Conservation (phyloP, 2,888 invertebrate genomes). For the Rapana venosa region DNA sequence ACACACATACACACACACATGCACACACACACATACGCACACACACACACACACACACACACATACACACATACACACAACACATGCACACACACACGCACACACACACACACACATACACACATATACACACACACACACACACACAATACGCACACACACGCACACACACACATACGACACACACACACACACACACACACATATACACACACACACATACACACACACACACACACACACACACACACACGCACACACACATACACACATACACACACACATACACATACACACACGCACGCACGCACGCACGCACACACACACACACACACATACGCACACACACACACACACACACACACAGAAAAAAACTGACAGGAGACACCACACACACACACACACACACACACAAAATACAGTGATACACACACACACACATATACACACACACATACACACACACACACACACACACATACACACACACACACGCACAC, state of each 20-base stretch:
- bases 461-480: not conserved
- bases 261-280: not conserved
- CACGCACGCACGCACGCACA: not conserved
- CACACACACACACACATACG: conserved; percentile 8
- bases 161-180: no score
- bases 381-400: not conserved
- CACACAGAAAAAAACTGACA: no score
- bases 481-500: not conserved
- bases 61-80: no score
- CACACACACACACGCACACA: not conserved
- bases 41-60: no score
- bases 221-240: not conserved
- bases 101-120: no score
- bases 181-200: no score
- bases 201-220: no score
- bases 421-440: not conserved
- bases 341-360: not conserved
- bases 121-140: no score
- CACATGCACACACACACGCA: no score
- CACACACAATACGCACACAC: no score
- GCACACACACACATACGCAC: no score
- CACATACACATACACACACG: not conserved
- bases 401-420: not conserved
- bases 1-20: no score
- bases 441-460: not conserved